phyloP scores from a whole-genome alignment of 2,888 invertebrate species.

The Caradrina kadenii region DNA sequence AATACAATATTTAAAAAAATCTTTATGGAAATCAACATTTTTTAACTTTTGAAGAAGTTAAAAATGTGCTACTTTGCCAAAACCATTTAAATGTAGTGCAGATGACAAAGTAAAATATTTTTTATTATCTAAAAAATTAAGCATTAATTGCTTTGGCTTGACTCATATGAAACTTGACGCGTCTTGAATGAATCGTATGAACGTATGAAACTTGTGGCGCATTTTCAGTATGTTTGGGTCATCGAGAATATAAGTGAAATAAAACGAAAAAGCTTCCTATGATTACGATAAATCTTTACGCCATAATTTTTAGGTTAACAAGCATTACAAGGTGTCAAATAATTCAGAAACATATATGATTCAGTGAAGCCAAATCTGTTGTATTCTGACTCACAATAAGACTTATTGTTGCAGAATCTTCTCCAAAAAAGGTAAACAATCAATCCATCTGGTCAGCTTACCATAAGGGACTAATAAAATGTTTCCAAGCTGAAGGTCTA shows the following conservation, averaged over 20 bases:
- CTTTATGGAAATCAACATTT: too few species aligned
- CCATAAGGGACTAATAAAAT: constrained; percentile 72
- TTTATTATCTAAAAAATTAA: too few species aligned
- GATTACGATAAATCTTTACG: constrained; percentile 10
- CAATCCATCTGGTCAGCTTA: constrained; percentile 47
- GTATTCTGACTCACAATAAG: constrained; percentile 30
- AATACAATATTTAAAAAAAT: too few species aligned
- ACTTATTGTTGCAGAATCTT: constrained; percentile 56
- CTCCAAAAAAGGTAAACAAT: constrained; percentile 51
- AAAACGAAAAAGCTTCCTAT: constrained; percentile 15
- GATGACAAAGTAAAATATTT: too few species aligned
- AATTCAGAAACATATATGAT: constrained; percentile 13
- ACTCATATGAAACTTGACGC: too few species aligned
- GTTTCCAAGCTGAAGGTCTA: constrained; percentile 55
- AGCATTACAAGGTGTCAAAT: constrained; percentile 21
- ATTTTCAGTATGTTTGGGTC: neutral
- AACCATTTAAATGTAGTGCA: too few species aligned
- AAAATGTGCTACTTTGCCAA: too few species aligned
- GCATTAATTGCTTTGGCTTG: too few species aligned
- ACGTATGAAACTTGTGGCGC: too few species aligned
- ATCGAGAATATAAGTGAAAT: neutral
- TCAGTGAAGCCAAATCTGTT: constrained; percentile 16
- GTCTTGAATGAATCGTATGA: too few species aligned
- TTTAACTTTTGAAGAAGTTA: too few species aligned
- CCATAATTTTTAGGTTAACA: constrained; percentile 6